Evolutionary conservation across 2,888 invertebrate species (phyloP), one percentile per base, ranked within the genome.

Genomic region (Oligia latruncula): DNA sequence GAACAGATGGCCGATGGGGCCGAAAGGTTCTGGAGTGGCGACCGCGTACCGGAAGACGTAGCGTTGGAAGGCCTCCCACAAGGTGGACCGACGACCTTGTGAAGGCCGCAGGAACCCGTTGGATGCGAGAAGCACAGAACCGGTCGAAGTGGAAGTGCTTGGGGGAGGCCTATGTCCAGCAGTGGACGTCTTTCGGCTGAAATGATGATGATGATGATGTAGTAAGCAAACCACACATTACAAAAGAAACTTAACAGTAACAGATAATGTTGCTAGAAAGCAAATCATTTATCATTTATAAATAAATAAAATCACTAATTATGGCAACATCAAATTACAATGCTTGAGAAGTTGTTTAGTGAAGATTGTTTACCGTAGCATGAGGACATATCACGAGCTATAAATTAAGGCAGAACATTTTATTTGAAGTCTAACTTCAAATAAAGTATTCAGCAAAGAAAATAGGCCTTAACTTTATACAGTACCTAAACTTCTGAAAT

Each of bases 401-500:
- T 20, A 17, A 35, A 82, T 58, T 29, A 15, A 52, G 13, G 6
- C 5, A 9, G 8, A 55, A 62, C 23, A 11, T 46, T 60, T 83
- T 4, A 62, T 43, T 60, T 60, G 46, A 5, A 65, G 23, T 23
- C 1, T n/a, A 23, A 23, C 9, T 43, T 60, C 15, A 65, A 71
- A 60, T 67, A 52, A 84, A 68, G 64, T 15, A 35, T 73, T 17
- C 20, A 40, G n/a, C 11, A 68, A 64, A 80, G n/a, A 68, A 71
- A 79, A 58, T 64, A 55, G 49, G 29, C 65, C 23, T 65, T 66
- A 58, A 71, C 43, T 43, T 86, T 64, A 64, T 43, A 52, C 17
- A 64, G 58, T 23, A 68, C n/a, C 68, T 23, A 65, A 65, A 80
- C 23, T 82, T 60, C 40, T 74, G 8, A 13, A 73, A 77, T 74